These are phyloP conservation scores for Hippoglossus stenolepis DNA, from an alignment of 2,113 vertebrate species.

Conservation along the genomic window DNA sequence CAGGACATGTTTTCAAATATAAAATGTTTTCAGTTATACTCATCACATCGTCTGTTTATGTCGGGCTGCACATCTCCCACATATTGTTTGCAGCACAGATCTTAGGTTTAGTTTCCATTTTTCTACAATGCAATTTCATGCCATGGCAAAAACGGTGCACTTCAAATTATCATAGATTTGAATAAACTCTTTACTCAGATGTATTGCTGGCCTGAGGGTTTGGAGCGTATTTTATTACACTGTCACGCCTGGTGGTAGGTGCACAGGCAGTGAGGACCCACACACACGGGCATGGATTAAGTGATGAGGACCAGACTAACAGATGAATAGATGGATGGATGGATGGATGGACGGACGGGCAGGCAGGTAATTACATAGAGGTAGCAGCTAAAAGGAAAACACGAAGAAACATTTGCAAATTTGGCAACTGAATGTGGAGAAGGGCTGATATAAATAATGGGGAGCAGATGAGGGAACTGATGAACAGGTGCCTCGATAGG, in stretches of 20 bases:
- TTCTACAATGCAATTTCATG: not conserved
- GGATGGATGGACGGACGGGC: not conserved
- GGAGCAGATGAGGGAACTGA: not conserved
- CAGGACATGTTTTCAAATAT: too few relatives aligned
- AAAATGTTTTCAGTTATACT: too few relatives aligned
- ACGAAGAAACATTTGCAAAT: not conserved
- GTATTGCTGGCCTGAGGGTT: not conserved
- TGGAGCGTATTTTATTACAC: not conserved
- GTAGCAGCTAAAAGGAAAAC: too few relatives aligned
- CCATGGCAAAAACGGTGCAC: not conserved
- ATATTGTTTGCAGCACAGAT: not conserved
- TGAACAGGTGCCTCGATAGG: not conserved
- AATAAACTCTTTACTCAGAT: not conserved
- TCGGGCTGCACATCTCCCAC: not conserved
- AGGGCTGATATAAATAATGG: not conserved
- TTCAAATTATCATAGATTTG: constrained; percentile 1
- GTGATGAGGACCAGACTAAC: not conserved
- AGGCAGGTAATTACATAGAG: not conserved
- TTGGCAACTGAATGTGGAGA: not conserved
- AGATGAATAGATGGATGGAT: not conserved
- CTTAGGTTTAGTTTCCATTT: not conserved
- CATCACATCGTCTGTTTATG: not conserved
- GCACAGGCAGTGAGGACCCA: not conserved
- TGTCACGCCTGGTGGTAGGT: too few relatives aligned
- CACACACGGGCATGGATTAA: too few relatives aligned